Evolutionary conservation across 2,888 invertebrate genomes (phyloP).

Genomic region (Melanchra persicariae): DNA sequence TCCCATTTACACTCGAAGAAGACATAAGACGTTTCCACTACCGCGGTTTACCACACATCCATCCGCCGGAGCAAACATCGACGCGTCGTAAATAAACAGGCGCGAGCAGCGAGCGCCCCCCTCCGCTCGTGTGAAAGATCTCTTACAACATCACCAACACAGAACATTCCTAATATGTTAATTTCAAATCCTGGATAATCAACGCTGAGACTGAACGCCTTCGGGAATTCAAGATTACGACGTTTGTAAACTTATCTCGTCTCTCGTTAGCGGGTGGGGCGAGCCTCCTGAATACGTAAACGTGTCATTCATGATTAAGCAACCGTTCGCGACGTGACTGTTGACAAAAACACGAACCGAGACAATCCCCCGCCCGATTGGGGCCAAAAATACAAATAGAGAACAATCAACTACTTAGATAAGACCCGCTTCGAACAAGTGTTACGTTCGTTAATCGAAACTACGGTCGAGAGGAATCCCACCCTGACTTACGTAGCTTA

Average conservation of each 20-base stretch:
- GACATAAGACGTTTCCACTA: conserved; percentile 42
- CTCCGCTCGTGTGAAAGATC: conserved; percentile 54
- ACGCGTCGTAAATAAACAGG: conserved; percentile 52
- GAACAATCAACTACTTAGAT: conserved; percentile 62
- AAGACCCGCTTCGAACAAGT: conserved; percentile 56
- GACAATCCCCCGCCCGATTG: conserved; percentile 74
- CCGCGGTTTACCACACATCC: conserved; percentile 48
- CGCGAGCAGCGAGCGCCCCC: conserved; percentile 18
- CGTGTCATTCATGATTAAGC: conserved; percentile 88
- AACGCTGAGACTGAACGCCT: conserved; percentile 84
- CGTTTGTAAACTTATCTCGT: conserved; percentile 89
- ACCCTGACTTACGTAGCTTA: conserved; percentile 27
- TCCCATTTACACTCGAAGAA: conserved; percentile 39
- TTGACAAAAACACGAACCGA: conserved; percentile 82
- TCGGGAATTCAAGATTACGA: conserved; percentile 86
- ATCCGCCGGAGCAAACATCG: conserved; percentile 51
- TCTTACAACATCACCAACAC: conserved; percentile 57
- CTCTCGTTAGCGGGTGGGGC: conserved; percentile 87
- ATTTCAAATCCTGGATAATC: conserved; percentile 88
- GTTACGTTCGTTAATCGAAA: conserved; percentile 57
- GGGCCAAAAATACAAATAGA: conserved; percentile 67
- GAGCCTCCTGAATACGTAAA: conserved; percentile 88
- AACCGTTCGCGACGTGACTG: conserved; percentile 84
- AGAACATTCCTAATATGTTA: conserved; percentile 84
- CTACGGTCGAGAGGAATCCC: conserved; percentile 43